Evolutionary conservation across 2,113 vertebrate species (phyloP).

Genomic region (Oriolus oriolus): DNA sequence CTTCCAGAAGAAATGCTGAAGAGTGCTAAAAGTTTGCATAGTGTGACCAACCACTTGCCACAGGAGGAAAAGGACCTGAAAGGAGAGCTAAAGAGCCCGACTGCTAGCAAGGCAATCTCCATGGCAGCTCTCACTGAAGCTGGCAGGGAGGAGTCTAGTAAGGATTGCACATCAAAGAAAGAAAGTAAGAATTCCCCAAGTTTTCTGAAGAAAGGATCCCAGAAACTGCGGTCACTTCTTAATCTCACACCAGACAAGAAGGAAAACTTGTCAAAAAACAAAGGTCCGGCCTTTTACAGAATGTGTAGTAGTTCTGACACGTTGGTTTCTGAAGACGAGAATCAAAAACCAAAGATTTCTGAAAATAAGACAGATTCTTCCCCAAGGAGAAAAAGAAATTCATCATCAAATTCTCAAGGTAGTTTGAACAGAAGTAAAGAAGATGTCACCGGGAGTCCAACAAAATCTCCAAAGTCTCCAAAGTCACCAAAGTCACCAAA

Average conservation of each 20-base stretch:
- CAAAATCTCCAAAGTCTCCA: conserved; percentile 54
- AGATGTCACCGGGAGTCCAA: conserved; percentile 15
- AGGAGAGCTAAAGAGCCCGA: conserved; percentile 59
- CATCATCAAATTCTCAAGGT: conserved; percentile 72
- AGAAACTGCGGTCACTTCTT: conserved; percentile 85
- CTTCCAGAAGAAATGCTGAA: conserved; percentile 63
- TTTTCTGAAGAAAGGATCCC: conserved; percentile 84
- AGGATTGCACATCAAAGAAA: conserved; percentile 67
- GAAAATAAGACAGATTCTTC: conserved; percentile 71
- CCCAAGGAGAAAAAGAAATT: conserved; percentile 69
- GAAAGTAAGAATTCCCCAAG: conserved; percentile 73
- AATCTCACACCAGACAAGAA: conserved; percentile 85
- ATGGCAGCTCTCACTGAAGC: conserved; percentile 72
- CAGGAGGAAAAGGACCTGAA: conserved; percentile 71
- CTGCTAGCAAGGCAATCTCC: conserved; percentile 77
- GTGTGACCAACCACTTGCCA: conserved; percentile 65
- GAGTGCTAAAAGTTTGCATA: conserved; percentile 71
- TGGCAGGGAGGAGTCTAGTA: conserved; percentile 67
- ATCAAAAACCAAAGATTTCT: conserved; percentile 68
- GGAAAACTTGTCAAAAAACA: conserved; percentile 74
- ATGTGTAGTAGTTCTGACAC: conserved; percentile 85
- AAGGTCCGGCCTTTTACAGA: conserved; percentile 73
- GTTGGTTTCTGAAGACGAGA: conserved; percentile 78
- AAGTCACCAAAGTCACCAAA: conserved; percentile 48
- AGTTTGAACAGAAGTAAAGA: conserved; percentile 73